Evolutionary conservation across 2,797 vertebrate genomes (phyloP), one percentile per base, ranked within the genome.

Genomic region (Oophaga sylvatica): DNA sequence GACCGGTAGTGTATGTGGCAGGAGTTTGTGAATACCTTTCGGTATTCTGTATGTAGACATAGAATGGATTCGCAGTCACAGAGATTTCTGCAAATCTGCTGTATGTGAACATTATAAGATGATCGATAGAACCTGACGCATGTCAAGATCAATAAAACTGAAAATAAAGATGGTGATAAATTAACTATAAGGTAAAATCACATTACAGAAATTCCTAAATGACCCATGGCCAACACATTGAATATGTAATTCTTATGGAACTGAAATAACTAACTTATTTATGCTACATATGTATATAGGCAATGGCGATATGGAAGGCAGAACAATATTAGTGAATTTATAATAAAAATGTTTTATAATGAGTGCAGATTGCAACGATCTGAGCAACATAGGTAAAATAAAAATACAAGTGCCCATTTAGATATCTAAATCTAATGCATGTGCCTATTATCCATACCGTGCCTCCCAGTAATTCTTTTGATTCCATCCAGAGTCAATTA

Each of bases 401-500:
- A 13, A 83, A 67, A 83, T 67, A 10, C 15, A 53, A 53, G 10
- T 57, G 2, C 3, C 9, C n/a, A 29, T 26, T 10, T 29, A 41
- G 16, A 71, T 20, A 71, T 45, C 19, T 57, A 59, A 56, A 41
- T 35, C 35, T 15, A 67, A 45, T 65, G 45, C 57, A 83, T 78
- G n/a, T 57, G 19, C 1, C 59, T 76, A 48, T 76, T 60, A 73
- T 60, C 70, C 57, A 82, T 62, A 31, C 22, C 76, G n/a, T 63
- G 26, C 11, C 67, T 41, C 4, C 15, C 5, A 12, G 31, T 76
- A 56, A 62, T 76, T 68, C 29, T 62, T 78, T 20, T 79, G 29
- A 85, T 86, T 67, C 59, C 45, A 82, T 56, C 41, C 11, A 82
- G 71, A 75, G 60, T 78, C 77, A 77, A 83, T 87, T 83, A 57